A percentile compares a stretch with the other conserved stretches of the same genome.
These are phyloP conservation scores for Cryptosula pallasiana DNA, from an alignment of 2,888 invertebrate genomes.

Conservation along the genomic window DNA sequence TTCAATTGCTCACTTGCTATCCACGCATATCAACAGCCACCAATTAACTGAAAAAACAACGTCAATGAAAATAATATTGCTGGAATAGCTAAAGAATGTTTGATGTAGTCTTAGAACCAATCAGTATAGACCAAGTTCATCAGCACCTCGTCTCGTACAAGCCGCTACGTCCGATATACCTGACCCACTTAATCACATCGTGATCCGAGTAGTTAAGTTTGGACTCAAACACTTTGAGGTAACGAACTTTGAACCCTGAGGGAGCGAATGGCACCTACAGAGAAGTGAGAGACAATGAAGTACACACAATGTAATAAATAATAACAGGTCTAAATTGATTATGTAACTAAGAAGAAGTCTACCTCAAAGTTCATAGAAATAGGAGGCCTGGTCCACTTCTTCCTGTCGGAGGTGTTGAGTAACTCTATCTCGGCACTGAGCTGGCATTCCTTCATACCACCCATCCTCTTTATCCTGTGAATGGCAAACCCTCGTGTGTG, in stretches of 20 bases:
- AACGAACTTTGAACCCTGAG: slow-evolving; percentile 98
- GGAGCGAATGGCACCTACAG: slow-evolving; percentile 92
- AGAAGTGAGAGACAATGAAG: no score
- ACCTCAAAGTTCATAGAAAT: slow-evolving; percentile 99
- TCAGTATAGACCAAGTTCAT: slow-evolving; percentile 28
- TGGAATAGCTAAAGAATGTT: no score
- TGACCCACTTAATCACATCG: slow-evolving; percentile 99
- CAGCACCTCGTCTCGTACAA: slow-evolving; percentile 97
- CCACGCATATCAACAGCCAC: no score
- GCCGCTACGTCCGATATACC: slow-evolving; percentile 98
- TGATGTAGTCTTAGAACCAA: no score
- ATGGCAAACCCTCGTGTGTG: neutral
- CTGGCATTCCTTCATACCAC: slow-evolving; percentile 96
- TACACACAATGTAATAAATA: neutral
- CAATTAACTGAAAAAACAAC: no score
- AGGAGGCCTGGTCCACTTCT: slow-evolving; percentile 99
- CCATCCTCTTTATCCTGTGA: slow-evolving; percentile 60
- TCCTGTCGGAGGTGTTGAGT: slow-evolving; percentile 88
- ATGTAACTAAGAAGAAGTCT: slow-evolving; percentile 27
- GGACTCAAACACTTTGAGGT: slow-evolving; percentile 97
- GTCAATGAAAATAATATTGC: no score
- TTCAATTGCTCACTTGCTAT: no score
- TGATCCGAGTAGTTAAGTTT: slow-evolving; percentile 99
- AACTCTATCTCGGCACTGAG: slow-evolving; percentile 98
- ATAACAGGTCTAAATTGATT: neutral